Base-by-base conservation (phyloP, 2,797 vertebrate species). In the Amniataba percoides region DNA sequence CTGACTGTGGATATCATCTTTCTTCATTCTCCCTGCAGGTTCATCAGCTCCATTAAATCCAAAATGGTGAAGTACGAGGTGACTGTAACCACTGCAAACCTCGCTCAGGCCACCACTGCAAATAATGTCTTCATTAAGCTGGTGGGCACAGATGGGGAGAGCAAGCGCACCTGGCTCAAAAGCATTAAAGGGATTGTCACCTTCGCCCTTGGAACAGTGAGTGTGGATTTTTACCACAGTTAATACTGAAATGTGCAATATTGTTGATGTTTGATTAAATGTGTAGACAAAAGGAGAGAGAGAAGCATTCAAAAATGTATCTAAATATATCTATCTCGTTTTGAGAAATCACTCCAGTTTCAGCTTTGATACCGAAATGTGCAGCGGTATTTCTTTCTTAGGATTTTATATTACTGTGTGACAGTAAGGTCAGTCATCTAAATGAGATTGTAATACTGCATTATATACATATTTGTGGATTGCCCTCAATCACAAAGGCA, bases 51-150 rank as follows among this genome's bases (percentile, higher is more conserved):
- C 25, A 21, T 23, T 36, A 21, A 31, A 34, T 53, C 10, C 45
- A 74, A 51, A 36, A 77, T 61, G 42, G 58, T 77, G n/a, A 69
- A 56, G 11, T 75, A 59, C 39, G 7, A 19, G 19, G 64, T 75
- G 39, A n/a, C 0, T 39, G 48, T 53, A 11, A 36, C 13, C 21
- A 55, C 65, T 18, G 6, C 16, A 15, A 56, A 55, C 7, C n/a
- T 12, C 0, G 14, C 48, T 36, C 46, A 68, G 39, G 63, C 73
- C 42, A 10, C 52, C 16, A 64, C 71, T 4, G 31, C 53, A 16
- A 74, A 66, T 15, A 42, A 65, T 16, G 10, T 76, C n/a, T 76
- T 69, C 57, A 69, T 71, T 23, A 72, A 72, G 21, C 55, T 71
- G n/a, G 55, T 59, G 39, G 68, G 39, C 46, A 19, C 12, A 43